Evolutionary conservation across 2,113 vertebrate genomes (phyloP), one percentile per base, ranked within the genome.

Genomic region (Megaceryle maxima): DNA sequence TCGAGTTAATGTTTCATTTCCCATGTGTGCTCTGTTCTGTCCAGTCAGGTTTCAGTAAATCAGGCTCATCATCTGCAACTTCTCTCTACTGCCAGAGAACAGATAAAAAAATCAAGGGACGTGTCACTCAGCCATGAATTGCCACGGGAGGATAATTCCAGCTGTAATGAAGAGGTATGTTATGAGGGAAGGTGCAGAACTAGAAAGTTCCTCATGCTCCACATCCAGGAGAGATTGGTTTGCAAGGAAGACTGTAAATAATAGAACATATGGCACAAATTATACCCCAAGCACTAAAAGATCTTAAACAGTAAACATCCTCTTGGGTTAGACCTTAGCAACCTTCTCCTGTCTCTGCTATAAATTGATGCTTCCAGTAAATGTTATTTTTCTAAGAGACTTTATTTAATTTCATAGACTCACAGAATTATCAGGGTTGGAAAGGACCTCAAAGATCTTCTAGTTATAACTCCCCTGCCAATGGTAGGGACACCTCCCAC

Each of bases 231-330:
- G 82, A 92, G 94, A 94, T 83, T 33, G 50, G 60, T 85, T 95
- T 43, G 15, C 6, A 41, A 51, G 76, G 83, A 92, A 95, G 97
- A 93, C 72, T 93, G 56, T 97, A 97, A 97, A 97, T 97, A 94
- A 90, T 74, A 92, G 84, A 97, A 89, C 96, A 97, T 94, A 87
- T 94, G 97, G 97, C 84, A 97, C 86, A 96, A 95, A 98, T 97
- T 56, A 37, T 85, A 94, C 66, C 5, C 13, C 94, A 94, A 96
- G 86, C 2, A 3, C 92, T 94, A 96, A 98, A 97, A 97, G 93
- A 95, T 94, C 87, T 89, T 91, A 74, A 93, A 96, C 91, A 92
- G 66, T 91, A 97, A 98, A 98, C 96, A 96, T 96, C 67, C 78
- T 93, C 92, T 96, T 94, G 95, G 87, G 81, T 92, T 89, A 90